Evolutionary conservation across 2,888 invertebrate genomes (phyloP).

Genomic region (Drosophila barbarae): DNA sequence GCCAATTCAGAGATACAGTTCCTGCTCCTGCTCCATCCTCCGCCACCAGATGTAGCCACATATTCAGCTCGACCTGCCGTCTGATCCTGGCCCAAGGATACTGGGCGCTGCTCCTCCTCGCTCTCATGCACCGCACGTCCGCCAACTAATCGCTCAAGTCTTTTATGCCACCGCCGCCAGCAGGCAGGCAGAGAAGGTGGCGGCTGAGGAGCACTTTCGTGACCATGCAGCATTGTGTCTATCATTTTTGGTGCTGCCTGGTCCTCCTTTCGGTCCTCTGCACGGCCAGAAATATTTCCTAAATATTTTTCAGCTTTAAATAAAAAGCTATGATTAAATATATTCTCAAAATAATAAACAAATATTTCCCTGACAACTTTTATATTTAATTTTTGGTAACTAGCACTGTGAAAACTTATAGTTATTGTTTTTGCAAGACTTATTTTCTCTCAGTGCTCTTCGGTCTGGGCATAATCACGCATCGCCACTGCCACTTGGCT

Average conservation of each 20-base stretch:
- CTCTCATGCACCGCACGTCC: slow-evolving; percentile 67
- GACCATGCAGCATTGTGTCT: slow-evolving; percentile 50
- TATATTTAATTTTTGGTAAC: background rate
- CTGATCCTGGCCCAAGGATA: slow-evolving; percentile 29
- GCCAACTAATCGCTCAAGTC: slow-evolving; percentile 75
- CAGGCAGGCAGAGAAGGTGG: slow-evolving; percentile 3
- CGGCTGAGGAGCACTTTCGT: slow-evolving; percentile 41
- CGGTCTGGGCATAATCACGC: slow-evolving; percentile 55
- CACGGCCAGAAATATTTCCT: background rate
- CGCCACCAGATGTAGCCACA: background rate
- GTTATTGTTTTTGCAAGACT: background rate
- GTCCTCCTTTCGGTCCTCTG: background rate
- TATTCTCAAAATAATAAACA: background rate
- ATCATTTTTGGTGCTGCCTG: slow-evolving; percentile 6
- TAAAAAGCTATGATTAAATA: no score
- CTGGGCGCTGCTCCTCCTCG: background rate
- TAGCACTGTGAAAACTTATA: background rate
- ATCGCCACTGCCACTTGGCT: slow-evolving; percentile 58
- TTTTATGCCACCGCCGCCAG: slow-evolving; percentile 56
- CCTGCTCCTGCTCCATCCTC: background rate
- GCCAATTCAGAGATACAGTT: slow-evolving; percentile 23
- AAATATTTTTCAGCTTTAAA: background rate
- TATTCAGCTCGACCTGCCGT: slow-evolving; percentile 8
- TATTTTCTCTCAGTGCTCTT: background rate
- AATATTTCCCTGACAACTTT: background rate